These are phyloP conservation scores for Lacanobia oleracea DNA, from an alignment of 2,888 invertebrate species.

Conservation along the genomic window DNA sequence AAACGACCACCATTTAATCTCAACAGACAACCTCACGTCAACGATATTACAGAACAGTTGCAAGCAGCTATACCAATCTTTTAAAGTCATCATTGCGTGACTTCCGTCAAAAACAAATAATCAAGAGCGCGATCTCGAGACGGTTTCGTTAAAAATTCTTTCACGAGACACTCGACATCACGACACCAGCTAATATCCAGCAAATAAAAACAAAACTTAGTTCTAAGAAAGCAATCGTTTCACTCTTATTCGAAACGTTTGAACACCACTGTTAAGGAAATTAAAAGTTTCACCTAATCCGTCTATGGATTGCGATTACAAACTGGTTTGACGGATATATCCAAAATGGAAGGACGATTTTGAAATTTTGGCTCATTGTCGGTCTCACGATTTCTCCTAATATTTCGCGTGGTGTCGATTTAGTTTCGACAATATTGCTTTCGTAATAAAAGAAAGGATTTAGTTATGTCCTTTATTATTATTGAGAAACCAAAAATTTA, in stretches of 20 bases:
- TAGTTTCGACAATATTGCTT: not conserved
- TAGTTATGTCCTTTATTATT: not conserved
- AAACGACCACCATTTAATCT: not conserved
- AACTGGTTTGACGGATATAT: conserved; percentile 30
- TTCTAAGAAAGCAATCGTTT: conserved; percentile 45
- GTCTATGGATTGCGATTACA: conserved; percentile 19
- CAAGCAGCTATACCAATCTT: conserved; percentile 2
- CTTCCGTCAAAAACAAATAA: conserved; percentile 55
- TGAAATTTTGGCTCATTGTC: conserved; percentile 3
- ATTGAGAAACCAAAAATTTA: not conserved
- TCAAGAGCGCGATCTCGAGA: conserved; percentile 20
- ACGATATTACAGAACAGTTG: not conserved
- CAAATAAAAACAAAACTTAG: conserved; percentile 53
- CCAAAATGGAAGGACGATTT: conserved; percentile 41
- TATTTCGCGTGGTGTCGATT: conserved; percentile 4
- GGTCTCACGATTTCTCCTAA: conserved; percentile 45
- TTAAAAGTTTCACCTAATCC: conserved; percentile 50
- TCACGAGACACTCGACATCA: conserved; percentile 50
- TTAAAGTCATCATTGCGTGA: conserved; percentile 52
- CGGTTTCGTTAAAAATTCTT: conserved; percentile 49
- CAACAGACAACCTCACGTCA: not conserved
- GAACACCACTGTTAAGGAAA: conserved; percentile 33
- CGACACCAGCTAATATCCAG: conserved; percentile 33
- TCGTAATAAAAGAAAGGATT: not conserved
- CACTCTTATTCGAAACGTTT: conserved; percentile 45